phyloP scores from a whole-genome alignment of 2,113 vertebrate genomes.

The Oplegnathus fasciatus region DNA sequence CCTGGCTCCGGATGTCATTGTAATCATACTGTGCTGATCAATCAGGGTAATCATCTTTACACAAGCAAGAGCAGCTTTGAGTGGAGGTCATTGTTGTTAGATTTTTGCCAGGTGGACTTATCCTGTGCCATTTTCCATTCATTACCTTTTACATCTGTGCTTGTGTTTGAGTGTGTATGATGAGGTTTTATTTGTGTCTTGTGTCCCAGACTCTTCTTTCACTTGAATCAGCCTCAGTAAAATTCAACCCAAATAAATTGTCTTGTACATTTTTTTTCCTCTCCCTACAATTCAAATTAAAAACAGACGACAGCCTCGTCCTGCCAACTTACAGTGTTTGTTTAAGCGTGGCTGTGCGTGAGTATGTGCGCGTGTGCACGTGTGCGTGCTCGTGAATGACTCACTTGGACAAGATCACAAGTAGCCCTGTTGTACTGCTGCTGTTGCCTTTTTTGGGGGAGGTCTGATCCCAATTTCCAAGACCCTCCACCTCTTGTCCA shows the following conservation, averaged over 20 bases:
- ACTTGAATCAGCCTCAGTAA: constrained; percentile 58
- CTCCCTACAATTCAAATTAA: constrained; percentile 68
- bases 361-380: neutral
- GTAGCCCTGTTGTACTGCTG: constrained; percentile 28
- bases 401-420: constrained; percentile 71
- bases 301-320: constrained; percentile 70
- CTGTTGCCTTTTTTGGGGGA: constrained; percentile 34
- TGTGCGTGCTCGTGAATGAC: constrained; percentile 50
- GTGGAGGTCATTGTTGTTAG: neutral
- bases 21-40: constrained; percentile 1
- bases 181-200: constrained; percentile 46
- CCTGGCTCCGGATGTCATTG: neutral
- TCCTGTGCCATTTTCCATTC: constrained; percentile 40
- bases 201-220: constrained; percentile 44
- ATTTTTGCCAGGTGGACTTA: neutral
- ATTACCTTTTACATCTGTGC: constrained; percentile 44
- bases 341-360: constrained; percentile 45
- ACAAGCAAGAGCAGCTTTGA: neutral
- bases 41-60: neutral
- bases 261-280: constrained; percentile 36
- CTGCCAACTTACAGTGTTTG: constrained; percentile 78
- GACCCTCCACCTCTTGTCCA: constrained; percentile 47
- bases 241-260: constrained; percentile 73
- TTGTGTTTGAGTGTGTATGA: constrained; percentile 17
- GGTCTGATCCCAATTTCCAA: constrained; percentile 52